Evolutionary conservation across 2,113 vertebrate genomes (phyloP).

Genomic region (Proteles cristata): DNA sequence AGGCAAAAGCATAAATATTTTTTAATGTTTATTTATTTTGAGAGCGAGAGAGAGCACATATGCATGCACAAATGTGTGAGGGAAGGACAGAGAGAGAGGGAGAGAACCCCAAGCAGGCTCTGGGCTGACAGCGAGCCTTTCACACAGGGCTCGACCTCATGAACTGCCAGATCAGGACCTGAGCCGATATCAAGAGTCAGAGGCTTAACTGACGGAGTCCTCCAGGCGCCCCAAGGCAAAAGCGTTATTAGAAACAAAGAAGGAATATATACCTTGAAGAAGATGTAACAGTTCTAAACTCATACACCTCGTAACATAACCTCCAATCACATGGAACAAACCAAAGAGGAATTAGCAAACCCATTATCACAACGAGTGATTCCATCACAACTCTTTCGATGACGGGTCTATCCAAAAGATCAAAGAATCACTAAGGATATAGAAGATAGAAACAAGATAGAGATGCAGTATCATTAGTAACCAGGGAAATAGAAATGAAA

Average conservation of each 20-base stretch:
- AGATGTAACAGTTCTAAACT: constrained; percentile 3
- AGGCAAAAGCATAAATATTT: constrained; percentile 4
- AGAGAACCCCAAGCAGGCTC: too few relatives aligned
- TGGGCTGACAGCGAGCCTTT: too few relatives aligned
- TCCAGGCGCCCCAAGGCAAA: not conserved
- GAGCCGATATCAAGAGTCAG: too few relatives aligned
- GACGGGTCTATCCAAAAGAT: not conserved
- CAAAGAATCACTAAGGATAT: not conserved
- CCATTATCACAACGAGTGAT: not conserved
- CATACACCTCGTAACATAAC: not conserved
- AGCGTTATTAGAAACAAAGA: not conserved
- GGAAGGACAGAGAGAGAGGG: too few relatives aligned
- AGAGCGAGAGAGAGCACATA: too few relatives aligned
- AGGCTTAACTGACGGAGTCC: too few relatives aligned
- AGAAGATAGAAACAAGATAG: constrained; percentile 11
- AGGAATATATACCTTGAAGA: not conserved
- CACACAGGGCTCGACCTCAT: too few relatives aligned
- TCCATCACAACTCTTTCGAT: not conserved
- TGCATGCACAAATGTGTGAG: too few relatives aligned
- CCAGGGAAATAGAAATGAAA: constrained; percentile 45
- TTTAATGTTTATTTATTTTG: too few relatives aligned
- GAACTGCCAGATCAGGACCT: too few relatives aligned
- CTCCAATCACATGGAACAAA: not conserved
- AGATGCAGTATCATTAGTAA: constrained; percentile 15
- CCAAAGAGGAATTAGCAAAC: not conserved